These are phyloP conservation scores for Oryzias curvinotus DNA, from an alignment of 2,113 vertebrate genomes.

Conservation along the genomic window DNA sequence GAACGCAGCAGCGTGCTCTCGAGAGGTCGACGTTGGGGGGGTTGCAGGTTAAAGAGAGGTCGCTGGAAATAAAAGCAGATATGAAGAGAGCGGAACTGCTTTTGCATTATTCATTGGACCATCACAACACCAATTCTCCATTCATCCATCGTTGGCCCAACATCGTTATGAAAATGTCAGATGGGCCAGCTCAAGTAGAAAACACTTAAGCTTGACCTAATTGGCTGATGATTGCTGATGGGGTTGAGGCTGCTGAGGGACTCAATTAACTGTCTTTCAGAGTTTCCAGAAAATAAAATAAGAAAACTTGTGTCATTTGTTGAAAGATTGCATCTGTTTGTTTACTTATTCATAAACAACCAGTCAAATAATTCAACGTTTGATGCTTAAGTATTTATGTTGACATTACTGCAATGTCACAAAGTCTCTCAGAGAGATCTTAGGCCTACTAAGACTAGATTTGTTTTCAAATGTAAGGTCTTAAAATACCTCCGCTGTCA, in stretches of 20 bases:
- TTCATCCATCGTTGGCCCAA: constrained; percentile 17
- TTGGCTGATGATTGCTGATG: constrained; percentile 27
- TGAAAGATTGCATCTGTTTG: constrained; percentile 8
- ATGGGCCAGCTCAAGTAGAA: constrained; percentile 53
- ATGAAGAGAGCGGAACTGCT: not conserved
- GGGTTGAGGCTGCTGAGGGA: constrained; percentile 10
- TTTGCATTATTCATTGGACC: constrained; percentile 50
- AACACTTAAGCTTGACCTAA: constrained; percentile 37
- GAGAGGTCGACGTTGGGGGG: constrained; percentile 11
- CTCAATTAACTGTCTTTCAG: constrained; percentile 21
- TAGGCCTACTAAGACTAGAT: not conserved
- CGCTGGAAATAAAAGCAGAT: constrained; percentile 2
- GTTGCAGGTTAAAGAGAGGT: constrained; percentile 23
- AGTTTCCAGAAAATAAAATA: constrained; percentile 25
- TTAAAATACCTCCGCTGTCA: not conserved
- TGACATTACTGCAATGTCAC: not conserved
- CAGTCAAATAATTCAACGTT: constrained; percentile 11
- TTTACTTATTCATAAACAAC: constrained; percentile 5
- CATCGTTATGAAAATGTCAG: constrained; percentile 46
- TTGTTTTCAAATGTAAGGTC: not conserved
- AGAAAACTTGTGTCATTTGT: not conserved
- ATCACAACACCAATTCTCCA: constrained; percentile 20
- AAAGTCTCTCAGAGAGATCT: not conserved
- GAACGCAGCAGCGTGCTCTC: not conserved
- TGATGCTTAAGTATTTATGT: not conserved